Conservation (phyloP, 2,888 invertebrate genomes). For the Diaperis boleti region DNA sequence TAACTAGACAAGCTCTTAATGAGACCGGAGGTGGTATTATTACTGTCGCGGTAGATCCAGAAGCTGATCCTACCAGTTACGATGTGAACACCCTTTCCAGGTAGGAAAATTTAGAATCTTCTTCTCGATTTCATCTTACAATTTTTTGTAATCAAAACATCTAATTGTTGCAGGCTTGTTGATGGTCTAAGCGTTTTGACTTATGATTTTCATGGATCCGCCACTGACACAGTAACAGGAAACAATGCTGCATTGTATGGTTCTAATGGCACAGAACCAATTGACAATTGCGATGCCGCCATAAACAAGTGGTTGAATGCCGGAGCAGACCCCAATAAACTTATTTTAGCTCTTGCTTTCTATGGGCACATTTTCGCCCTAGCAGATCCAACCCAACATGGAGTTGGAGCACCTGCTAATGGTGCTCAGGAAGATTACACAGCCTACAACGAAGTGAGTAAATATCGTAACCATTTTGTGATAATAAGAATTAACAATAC, state of each 20-base stretch:
- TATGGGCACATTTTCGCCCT: slow-evolving; percentile 78
- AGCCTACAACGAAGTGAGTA: slow-evolving; percentile 62
- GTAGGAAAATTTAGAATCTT: slow-evolving; percentile 54
- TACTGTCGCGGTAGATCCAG: slow-evolving; percentile 71
- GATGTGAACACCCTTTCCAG: slow-evolving; percentile 69
- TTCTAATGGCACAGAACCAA: slow-evolving; percentile 59
- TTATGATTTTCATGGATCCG: slow-evolving; percentile 73
- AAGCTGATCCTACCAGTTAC: slow-evolving; percentile 69
- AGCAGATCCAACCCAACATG: slow-evolving; percentile 61
- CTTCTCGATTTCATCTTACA: background rate
- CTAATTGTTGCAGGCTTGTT: slow-evolving; percentile 55
- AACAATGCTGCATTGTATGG: slow-evolving; percentile 75
- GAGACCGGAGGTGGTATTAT: slow-evolving; percentile 65
- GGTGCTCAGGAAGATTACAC: slow-evolving; percentile 36
- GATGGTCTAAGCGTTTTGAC: slow-evolving; percentile 80
- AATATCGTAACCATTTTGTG: slow-evolving; percentile 65
- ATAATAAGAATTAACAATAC: background rate
- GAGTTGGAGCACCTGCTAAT: slow-evolving; percentile 69
- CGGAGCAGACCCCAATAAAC: slow-evolving; percentile 70
- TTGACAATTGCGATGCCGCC: slow-evolving; percentile 46
- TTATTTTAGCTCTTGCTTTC: slow-evolving; percentile 76
- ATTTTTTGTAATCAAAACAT: too few relatives aligned
- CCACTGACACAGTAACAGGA: slow-evolving; percentile 67
- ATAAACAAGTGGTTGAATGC: slow-evolving; percentile 42
- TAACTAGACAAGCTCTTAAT: slow-evolving; percentile 69